Evolutionary conservation across 1,140 invertebrate genomes (phyloP), one percentile per base, ranked within the genome.

Genomic region (Cepaea nemoralis): DNA sequence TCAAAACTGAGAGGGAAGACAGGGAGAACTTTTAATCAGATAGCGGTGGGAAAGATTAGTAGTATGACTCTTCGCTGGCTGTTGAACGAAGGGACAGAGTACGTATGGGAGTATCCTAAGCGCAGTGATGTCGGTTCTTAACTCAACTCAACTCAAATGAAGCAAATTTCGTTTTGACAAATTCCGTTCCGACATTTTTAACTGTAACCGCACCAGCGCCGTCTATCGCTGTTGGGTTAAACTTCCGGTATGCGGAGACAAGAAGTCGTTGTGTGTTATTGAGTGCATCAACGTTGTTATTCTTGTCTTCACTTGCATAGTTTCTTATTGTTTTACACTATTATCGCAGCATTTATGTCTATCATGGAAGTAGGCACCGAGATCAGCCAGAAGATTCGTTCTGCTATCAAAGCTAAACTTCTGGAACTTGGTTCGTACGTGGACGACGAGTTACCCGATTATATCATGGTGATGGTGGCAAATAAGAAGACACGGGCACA

Each of bases 381-480:
- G 50, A 88, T 89, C 55, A 88, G 87, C 71, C 83, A 86, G 31
- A 89, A 89, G 79, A 88, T 89, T 48, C 80, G 87, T 96, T 95
- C 95, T 88, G 97, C 97, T 39, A 97, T 98, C 82, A 97, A 97
- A 92, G 96, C 96, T 37, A 98, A 98, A 90, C 92, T 98, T n/a
- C 94, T 96, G 83, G 97, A 98, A 92, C 91, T 98, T 77, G 96
- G 96, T 31, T 94, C 94, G 73, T 95, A 96, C 93, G 95, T 95
- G 84, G 96, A 98, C 93, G 97, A 98, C 92, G 97, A 99, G 91
- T 91, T 98, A 14, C 97, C 97, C 16, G 97, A 99, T 90, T 99
- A 99, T 92, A 97, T 99, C 50, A 96, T 99, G 94, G 97, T 98
- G 8, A 97, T 99, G 95, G 96, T 98, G 33, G 97, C 97, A 0